Conservation (phyloP, 2,113 vertebrate species). For the Eretmochelys imbricata region DNA sequence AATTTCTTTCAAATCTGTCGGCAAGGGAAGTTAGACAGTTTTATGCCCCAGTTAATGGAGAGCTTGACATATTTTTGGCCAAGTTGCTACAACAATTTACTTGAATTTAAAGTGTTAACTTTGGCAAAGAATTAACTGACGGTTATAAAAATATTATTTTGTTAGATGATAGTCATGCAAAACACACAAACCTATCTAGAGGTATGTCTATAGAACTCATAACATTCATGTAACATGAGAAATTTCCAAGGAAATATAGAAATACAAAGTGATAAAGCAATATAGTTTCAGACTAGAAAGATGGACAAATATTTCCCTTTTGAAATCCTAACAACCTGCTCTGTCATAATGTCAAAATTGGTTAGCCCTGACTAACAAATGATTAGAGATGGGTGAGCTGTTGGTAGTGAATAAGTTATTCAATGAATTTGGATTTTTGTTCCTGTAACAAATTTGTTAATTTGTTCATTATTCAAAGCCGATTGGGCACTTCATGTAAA, state of each 20-base stretch:
- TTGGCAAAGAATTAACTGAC: conserved; percentile 67
- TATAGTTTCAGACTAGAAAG: conserved; percentile 26
- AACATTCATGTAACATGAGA: conserved; percentile 45
- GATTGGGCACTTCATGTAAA: background rate
- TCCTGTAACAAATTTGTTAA: background rate
- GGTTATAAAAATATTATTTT: conserved; percentile 69
- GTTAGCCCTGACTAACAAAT: background rate
- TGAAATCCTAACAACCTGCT: conserved; percentile 4
- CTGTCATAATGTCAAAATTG: background rate
- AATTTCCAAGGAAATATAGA: conserved; percentile 55
- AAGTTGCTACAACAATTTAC: conserved; percentile 52
- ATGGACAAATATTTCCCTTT: conserved; percentile 3
- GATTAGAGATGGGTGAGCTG: background rate
- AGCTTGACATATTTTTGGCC: conserved; percentile 70
- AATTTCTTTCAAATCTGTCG: conserved; percentile 68
- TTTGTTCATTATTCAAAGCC: background rate
- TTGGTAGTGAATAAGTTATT: background rate
- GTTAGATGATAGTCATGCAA: conserved; percentile 67
- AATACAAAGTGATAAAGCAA: conserved; percentile 22
- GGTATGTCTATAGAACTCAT: conserved; percentile 35
- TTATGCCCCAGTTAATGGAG: conserved; percentile 63
- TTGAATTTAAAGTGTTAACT: conserved; percentile 68
- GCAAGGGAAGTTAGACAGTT: conserved; percentile 68
- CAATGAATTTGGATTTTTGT: rapidly evolving
- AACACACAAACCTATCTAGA: conserved; percentile 60